These are phyloP conservation scores for Micromys minutus DNA, from an alignment of 2,113 vertebrate genomes.

Conservation along the genomic window DNA sequence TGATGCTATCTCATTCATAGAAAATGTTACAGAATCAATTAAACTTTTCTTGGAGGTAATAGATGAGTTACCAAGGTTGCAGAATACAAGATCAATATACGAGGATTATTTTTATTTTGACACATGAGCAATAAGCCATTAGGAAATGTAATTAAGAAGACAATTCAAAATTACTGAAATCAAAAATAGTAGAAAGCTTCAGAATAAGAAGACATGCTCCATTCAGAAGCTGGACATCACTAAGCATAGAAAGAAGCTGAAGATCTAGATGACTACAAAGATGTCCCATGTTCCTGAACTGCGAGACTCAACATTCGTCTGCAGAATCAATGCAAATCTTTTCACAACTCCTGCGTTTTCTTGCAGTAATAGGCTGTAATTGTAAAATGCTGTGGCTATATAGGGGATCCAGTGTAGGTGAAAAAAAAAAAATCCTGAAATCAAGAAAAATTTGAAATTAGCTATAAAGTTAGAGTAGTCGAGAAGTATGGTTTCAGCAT, in stretches of 20 bases:
- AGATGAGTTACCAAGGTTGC: neutral
- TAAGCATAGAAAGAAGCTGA: neutral
- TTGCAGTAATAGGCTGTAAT: neutral
- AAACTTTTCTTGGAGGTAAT: neutral
- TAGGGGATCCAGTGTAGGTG: neutral
- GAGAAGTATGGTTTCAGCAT: neutral
- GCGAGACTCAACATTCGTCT: neutral
- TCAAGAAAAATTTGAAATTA: neutral
- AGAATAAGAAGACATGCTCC: neutral
- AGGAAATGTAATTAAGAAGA: slow-evolving; percentile 24
- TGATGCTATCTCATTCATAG: neutral
- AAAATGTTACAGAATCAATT: neutral
- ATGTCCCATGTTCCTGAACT: neutral
- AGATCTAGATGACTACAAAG: neutral
- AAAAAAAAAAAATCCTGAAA: neutral
- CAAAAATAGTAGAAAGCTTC: neutral
- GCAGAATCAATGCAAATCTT: neutral
- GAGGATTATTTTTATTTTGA: neutral
- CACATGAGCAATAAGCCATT: neutral
- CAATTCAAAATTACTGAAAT: neutral
- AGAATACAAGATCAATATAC: neutral
- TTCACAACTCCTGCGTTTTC: neutral
- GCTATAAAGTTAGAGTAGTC: neutral
- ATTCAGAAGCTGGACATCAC: neutral
- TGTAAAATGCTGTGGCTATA: neutral